A percentile compares a stretch with the other conserved stretches of the same genome.
Evolutionary conservation across 1,140 invertebrate species (phyloP).

Genomic region (Nixonia krombeini): DNA sequence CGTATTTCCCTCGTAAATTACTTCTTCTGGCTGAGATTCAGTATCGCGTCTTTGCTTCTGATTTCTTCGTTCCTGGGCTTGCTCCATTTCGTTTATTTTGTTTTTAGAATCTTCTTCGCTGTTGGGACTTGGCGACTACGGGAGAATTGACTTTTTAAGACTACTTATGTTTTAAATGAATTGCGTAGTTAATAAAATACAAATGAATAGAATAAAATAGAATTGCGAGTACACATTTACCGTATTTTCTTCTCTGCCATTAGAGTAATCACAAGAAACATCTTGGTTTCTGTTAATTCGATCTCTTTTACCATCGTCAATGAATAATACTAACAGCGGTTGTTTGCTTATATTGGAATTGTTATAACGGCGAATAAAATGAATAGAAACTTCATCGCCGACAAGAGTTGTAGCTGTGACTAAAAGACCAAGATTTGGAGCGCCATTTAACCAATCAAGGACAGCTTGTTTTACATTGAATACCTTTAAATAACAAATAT

Average conservation of each 20-base stretch:
- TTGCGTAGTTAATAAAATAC: too few species aligned
- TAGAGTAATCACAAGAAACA: too few species aligned
- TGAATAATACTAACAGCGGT: slow-evolving; percentile 63
- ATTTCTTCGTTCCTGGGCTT: slow-evolving; percentile 5
- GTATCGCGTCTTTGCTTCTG: too few species aligned
- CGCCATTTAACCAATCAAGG: slow-evolving; percentile 53
- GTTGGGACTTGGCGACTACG: background rate
- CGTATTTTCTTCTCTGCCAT: too few species aligned
- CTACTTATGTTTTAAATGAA: too few species aligned
- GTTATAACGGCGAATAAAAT: slow-evolving; percentile 51
- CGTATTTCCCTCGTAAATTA: background rate
- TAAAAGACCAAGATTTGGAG: slow-evolving; percentile 59
- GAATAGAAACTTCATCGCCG: slow-evolving; percentile 50
- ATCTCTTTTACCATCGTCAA: slow-evolving; percentile 48
- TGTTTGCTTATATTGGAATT: slow-evolving; percentile 56
- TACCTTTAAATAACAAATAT: slow-evolving; percentile 54
- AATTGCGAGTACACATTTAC: too few species aligned
- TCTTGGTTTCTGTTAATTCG: slow-evolving; percentile 6
- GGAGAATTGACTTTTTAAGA: background rate
- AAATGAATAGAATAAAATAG: too few species aligned
- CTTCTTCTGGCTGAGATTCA: slow-evolving; percentile 42
- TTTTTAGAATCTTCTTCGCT: background rate
- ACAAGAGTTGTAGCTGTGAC: slow-evolving; percentile 56
- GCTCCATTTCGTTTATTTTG: background rate
- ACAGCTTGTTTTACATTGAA: slow-evolving; percentile 64